phyloP scores from a whole-genome alignment of 2,888 invertebrate genomes.

The Calliphora vomitoria region DNA sequence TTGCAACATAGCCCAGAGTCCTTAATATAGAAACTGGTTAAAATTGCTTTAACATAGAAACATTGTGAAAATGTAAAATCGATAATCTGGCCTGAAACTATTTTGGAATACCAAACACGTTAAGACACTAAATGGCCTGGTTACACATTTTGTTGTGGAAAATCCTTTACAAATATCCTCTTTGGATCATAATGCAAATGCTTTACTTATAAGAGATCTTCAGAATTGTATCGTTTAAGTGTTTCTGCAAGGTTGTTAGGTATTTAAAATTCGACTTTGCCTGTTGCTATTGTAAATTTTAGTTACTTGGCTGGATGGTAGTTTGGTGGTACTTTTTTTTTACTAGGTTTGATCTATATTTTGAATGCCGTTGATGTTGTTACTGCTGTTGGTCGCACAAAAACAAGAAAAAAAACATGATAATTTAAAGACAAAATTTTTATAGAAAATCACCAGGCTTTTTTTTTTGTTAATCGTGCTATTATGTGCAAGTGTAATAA shows the following conservation, averaged over 20 bases:
- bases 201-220: too few relatives aligned
- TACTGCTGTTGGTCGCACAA: conserved; percentile 18
- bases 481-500: background rate
- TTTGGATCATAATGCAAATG: too few relatives aligned
- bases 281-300: background rate
- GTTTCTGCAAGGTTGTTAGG: background rate
- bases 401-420: conserved; percentile 29
- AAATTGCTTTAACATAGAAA: too few relatives aligned
- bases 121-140: too few relatives aligned
- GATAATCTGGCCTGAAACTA: too few relatives aligned
- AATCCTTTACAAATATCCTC: too few relatives aligned
- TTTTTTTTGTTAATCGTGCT: background rate
- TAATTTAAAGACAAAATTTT: conserved; percentile 55
- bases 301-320: conserved; percentile 8
- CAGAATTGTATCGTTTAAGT: too few relatives aligned
- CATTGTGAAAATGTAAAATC: too few relatives aligned
- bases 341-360: conserved; percentile 65
- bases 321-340: conserved; percentile 3
- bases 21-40: background rate
- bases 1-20: background rate
- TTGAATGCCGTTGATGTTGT: conserved; percentile 8
- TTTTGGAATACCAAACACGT: too few relatives aligned
- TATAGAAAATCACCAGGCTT: conserved; percentile 51
- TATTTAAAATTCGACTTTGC: background rate
- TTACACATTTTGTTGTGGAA: too few relatives aligned